Conservation (phyloP, 2,888 invertebrate species). For the Pammene aurita region DNA sequence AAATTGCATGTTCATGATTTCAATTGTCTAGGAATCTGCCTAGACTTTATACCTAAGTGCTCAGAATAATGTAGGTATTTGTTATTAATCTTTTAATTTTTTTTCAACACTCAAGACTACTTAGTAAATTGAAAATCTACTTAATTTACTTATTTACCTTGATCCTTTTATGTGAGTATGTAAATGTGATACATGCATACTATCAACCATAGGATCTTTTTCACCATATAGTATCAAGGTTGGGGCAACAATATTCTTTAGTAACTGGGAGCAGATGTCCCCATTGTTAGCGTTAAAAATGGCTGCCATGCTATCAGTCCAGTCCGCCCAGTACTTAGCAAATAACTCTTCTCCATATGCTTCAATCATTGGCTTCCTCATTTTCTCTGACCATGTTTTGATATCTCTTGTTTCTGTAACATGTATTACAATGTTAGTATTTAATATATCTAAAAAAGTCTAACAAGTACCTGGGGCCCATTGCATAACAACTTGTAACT, state of each 20-base stretch:
- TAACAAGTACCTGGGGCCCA: too few species aligned
- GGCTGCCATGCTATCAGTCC: conserved; percentile 86
- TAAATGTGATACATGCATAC: conserved; percentile 89
- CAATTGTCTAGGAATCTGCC: too few species aligned
- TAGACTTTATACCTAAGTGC: too few species aligned
- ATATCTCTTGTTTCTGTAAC: conserved; percentile 87
- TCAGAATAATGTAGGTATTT: too few species aligned
- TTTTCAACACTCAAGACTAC: too few species aligned
- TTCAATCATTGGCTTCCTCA: conserved; percentile 88
- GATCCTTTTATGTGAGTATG: conserved; percentile 86
- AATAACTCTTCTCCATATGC: conserved; percentile 90
- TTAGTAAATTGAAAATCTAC: not conserved
- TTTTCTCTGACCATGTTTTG: conserved; percentile 89
- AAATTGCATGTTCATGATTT: too few species aligned
- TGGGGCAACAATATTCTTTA: conserved; percentile 87
- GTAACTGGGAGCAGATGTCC: conserved; percentile 86
- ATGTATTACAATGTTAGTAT: not conserved
- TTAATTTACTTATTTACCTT: conserved; percentile 76
- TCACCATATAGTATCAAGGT: conserved; percentile 92
- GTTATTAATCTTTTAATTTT: too few species aligned
- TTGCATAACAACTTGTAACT: too few species aligned
- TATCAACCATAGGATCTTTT: conserved; percentile 90
- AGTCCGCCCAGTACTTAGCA: conserved; percentile 86
- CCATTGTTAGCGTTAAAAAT: conserved; percentile 85
- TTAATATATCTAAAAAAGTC: not conserved